A percentile compares a stretch with the other conserved stretches of the same genome.
These are phyloP conservation scores for Epizoanthus rinbou DNA, from an alignment of 92 coral and sea anemone species.

Conservation along the genomic window DNA sequence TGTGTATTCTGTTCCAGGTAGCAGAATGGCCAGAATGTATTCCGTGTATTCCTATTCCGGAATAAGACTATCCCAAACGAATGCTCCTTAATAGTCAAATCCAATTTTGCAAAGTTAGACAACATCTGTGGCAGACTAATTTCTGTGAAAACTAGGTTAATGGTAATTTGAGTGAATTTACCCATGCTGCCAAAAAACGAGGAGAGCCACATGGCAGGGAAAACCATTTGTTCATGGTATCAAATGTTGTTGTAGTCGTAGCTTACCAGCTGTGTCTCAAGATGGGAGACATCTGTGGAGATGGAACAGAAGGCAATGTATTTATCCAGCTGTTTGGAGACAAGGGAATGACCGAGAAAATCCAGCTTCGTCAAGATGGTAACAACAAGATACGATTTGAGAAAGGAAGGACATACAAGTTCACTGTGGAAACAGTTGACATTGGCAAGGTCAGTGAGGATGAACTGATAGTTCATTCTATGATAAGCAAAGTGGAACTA, in stretches of 20 bases:
- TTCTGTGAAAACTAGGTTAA: too few relatives aligned
- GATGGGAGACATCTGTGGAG: conserved; percentile 95
- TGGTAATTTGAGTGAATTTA: too few relatives aligned
- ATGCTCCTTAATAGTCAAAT: too few relatives aligned
- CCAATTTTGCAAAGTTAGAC: too few relatives aligned
- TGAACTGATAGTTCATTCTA: not conserved
- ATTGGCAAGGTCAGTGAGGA: conserved; percentile 79
- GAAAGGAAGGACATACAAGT: conserved; percentile 96
- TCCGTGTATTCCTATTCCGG: too few relatives aligned
- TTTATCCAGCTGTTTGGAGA: conserved; percentile 92
- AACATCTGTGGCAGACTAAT: too few relatives aligned
- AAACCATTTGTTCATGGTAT: not conserved
- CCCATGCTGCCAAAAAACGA: too few relatives aligned
- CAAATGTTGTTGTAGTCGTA: conserved; percentile 60
- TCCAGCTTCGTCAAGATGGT: conserved; percentile 84
- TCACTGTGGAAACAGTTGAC: conserved; percentile 93
- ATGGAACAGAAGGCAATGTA: conserved; percentile 95
- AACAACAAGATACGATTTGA: conserved; percentile 92
- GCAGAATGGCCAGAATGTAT: too few relatives aligned
- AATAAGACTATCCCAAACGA: too few relatives aligned
- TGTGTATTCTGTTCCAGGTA: too few relatives aligned
- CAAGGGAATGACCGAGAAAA: conserved; percentile 96
- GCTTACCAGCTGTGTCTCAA: conserved; percentile 98
- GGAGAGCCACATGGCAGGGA: too few relatives aligned
- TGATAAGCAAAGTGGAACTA: too few relatives aligned